Percentiles rank a stretch among this genome's conserved stretches.
Evolutionary conservation across 2,888 invertebrate species (phyloP).

Genomic region (Pammene aurita): DNA sequence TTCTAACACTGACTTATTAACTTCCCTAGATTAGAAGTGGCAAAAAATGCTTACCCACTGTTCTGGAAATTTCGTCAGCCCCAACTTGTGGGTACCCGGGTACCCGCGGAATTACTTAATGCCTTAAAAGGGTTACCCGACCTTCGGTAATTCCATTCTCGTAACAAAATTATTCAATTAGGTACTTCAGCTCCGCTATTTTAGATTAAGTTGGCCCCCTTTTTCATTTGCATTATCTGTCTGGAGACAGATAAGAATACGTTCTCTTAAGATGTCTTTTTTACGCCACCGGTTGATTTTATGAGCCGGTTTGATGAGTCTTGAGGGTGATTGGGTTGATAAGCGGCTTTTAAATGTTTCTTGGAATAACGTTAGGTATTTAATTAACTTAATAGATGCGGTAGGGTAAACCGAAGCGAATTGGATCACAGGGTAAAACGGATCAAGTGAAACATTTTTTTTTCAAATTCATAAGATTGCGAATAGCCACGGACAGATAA

Average conservation of each 20-base stretch:
- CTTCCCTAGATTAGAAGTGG: constrained; percentile 24
- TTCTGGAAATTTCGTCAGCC: constrained; percentile 27
- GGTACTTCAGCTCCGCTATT: constrained; percentile 63
- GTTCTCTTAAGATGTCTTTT: constrained; percentile 27
- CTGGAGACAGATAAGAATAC: constrained; percentile 27
- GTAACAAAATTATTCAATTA: constrained; percentile 76
- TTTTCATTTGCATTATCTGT: constrained; percentile 64
- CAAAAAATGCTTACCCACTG: constrained; percentile 36
- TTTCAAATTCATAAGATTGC: too few relatives aligned
- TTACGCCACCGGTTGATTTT: constrained; percentile 32
- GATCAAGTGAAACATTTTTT: too few relatives aligned
- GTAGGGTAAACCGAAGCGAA: neutral
- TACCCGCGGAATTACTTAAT: constrained; percentile 57
- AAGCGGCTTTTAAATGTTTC: constrained; percentile 17
- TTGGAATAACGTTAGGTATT: neutral
- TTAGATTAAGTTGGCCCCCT: constrained; percentile 61
- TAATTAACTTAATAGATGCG: neutral
- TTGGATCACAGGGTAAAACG: too few relatives aligned
- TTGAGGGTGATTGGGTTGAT: neutral
- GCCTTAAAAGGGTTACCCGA: constrained; percentile 57
- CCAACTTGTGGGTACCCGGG: constrained; percentile 20
- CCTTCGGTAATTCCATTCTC: constrained; percentile 60
- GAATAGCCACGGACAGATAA: too few relatives aligned
- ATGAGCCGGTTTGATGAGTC: constrained; percentile 17
- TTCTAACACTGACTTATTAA: constrained; percentile 7